Base-by-base conservation (phyloP, 2,113 vertebrate genomes). In the Propithecus coquereli region DNA sequence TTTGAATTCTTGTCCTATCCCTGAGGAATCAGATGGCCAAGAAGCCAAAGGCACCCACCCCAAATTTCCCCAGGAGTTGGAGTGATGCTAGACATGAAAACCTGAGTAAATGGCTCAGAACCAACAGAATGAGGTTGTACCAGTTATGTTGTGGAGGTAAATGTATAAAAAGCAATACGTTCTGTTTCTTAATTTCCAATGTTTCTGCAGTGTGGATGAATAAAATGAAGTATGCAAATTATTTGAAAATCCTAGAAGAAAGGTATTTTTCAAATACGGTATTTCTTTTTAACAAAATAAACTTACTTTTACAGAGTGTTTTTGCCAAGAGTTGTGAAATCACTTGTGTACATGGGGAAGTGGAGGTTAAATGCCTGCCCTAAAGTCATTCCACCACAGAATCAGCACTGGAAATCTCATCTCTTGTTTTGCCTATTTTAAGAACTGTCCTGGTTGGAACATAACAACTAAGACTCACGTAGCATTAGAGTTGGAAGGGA, bases 231-330 rank as follows among this genome's bases (percentile, higher is more conserved):
- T 92, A 57, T 93, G 63, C 83, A 91, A 34, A 93, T 50, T 73
- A 86, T 96, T 84, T 92, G 88, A 90, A 96, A 95, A 93, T 89
- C 63, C 32, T 91, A 57, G 20, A 73, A 57, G 81, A 40, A 95
- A 81, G 80, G 66, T 96, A 92, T 76, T 97, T 96, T 96, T 84
- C 76, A 87, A 90, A 89, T 82, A 80, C 52, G 87, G 40, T 76
- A 68, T 84, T 95, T 74, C 93, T 93, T 96, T 81, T 77, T 77
- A 12, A 90, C 93, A 71, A 83, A 96, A 98, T 97, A 97, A 98
- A 97, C 18, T 22, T 59, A 97, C 95, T 97, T 98, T 97, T 97
- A 96, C 66, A 98, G 83, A 94, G 74, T 96, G 76, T 95, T 97
- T 95, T 96, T 96, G 80, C 89, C 68, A 93, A 73, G 94, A 95